These are phyloP conservation scores for Mesoligia furuncula DNA, from an alignment of 2,888 invertebrate genomes.

Conservation along the genomic window DNA sequence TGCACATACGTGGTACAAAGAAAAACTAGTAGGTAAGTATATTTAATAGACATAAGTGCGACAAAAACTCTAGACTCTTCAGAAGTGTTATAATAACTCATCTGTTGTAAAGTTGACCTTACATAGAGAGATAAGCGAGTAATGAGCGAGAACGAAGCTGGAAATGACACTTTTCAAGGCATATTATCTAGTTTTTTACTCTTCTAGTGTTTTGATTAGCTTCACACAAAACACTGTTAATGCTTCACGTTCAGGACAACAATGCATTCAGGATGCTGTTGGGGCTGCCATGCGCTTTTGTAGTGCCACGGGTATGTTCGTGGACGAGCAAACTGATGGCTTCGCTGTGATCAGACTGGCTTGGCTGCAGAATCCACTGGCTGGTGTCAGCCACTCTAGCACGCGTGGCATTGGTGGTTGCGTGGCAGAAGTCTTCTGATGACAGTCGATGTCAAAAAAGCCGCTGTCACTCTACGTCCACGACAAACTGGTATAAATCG, in stretches of 20 bases:
- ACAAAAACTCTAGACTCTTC: slow-evolving; percentile 17
- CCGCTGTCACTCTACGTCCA: neutral
- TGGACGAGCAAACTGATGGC: too few species aligned
- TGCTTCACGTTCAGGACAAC: too few species aligned
- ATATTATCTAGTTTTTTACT: neutral
- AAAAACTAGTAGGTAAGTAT: slow-evolving; percentile 55
- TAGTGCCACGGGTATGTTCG: too few species aligned
- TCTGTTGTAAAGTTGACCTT: slow-evolving; percentile 25
- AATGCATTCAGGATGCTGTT: neutral
- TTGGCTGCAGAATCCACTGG: too few species aligned
- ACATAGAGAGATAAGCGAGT: slow-evolving; percentile 27
- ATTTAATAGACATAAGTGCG: slow-evolving; percentile 25
- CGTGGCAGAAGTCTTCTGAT: neutral
- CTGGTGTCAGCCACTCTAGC: neutral
- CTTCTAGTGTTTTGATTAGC: neutral
- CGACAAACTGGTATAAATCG: neutral
- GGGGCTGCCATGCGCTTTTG: neutral
- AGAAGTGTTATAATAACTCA: slow-evolving; percentile 37
- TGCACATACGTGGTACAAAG: slow-evolving; percentile 40
- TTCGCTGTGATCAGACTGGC: too few species aligned
- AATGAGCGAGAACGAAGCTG: neutral
- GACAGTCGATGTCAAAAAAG: neutral
- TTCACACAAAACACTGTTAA: too few species aligned
- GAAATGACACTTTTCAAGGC: neutral
- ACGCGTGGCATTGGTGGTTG: neutral